Evolutionary conservation across 2,888 invertebrate genomes (phyloP).

Genomic region (Drosophila niveifrons): DNA sequence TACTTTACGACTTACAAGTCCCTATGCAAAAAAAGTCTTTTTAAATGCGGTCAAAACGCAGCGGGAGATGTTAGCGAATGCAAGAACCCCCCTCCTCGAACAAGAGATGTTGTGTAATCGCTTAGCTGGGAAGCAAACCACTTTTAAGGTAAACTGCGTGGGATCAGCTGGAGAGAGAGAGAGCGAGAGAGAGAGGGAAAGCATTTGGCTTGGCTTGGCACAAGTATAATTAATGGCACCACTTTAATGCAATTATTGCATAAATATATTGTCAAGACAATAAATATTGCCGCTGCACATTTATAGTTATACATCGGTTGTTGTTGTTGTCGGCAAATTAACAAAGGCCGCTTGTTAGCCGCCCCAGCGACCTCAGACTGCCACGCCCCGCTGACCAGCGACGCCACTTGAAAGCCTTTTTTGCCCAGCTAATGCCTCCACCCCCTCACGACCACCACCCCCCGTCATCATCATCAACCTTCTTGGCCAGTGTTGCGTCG

Average conservation of each 20-base stretch:
- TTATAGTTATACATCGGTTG: conserved; percentile 24
- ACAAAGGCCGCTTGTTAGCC: conserved; percentile 62
- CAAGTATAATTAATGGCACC: conserved; percentile 77
- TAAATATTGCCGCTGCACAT: conserved; percentile 63
- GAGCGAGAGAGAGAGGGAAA: background rate
- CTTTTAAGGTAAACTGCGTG: conserved; percentile 38
- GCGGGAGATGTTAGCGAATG: conserved; percentile 30
- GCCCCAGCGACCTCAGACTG: conserved; percentile 45
- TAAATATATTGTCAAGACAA: conserved; percentile 77
- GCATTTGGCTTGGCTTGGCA: conserved; percentile 45
- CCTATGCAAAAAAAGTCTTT: background rate
- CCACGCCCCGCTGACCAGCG: conserved; percentile 43
- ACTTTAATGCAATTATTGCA: conserved; percentile 78
- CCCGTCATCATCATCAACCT: too few species aligned
- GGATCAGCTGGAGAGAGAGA: conserved; percentile 7
- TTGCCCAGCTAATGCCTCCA: background rate
- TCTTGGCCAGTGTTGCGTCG: conserved; percentile 2
- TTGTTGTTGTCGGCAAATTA: conserved; percentile 64
- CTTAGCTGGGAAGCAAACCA: conserved; percentile 41
- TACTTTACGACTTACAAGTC: too few species aligned
- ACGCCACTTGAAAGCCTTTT: conserved; percentile 17
- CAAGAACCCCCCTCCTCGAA: conserved; percentile 18
- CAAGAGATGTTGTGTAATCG: conserved; percentile 36
- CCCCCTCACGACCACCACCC: background rate
- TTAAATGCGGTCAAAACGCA: conserved; percentile 51